Conservation (phyloP, 2,797 vertebrate species). For the Urocyon cinereoargenteus region DNA sequence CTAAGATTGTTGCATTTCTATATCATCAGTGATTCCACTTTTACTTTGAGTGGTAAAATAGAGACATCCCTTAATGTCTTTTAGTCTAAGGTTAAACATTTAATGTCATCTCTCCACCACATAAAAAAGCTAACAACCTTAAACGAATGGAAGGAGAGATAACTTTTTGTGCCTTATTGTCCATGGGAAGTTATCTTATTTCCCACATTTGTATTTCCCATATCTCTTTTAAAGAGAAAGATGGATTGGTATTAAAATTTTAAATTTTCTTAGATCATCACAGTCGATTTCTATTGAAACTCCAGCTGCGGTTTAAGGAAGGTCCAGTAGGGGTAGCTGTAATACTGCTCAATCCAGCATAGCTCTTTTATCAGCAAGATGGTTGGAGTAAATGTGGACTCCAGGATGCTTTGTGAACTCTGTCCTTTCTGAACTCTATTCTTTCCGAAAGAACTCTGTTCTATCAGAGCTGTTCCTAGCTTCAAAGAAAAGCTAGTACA, state of each 20-base stretch:
- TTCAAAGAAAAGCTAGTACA: neutral
- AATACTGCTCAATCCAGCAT: neutral
- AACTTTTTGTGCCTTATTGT: neutral
- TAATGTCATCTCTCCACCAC: neutral
- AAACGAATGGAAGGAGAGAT: neutral
- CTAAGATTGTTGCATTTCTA: neutral
- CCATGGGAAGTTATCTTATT: neutral
- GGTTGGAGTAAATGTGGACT: neutral
- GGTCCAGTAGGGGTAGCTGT: conserved; percentile 70
- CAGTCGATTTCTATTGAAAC: neutral
- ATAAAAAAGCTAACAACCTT: neutral
- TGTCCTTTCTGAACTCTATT: neutral
- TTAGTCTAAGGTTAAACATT: conserved; percentile 37
- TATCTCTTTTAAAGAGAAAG: conserved; percentile 3
- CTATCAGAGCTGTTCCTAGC: neutral
- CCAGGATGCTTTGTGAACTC: neutral
- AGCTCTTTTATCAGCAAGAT: neutral
- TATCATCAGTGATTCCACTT: neutral
- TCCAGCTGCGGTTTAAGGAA: neutral
- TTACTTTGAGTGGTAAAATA: neutral
- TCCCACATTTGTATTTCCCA: neutral
- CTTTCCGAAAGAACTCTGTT: neutral
- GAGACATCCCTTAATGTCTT: neutral
- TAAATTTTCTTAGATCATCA: neutral
- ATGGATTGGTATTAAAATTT: neutral